A percentile compares a stretch with the other conserved stretches of the same genome.
phyloP scores from a whole-genome alignment of 2,888 invertebrate genomes.

The Pachliopta kotzebuea region DNA sequence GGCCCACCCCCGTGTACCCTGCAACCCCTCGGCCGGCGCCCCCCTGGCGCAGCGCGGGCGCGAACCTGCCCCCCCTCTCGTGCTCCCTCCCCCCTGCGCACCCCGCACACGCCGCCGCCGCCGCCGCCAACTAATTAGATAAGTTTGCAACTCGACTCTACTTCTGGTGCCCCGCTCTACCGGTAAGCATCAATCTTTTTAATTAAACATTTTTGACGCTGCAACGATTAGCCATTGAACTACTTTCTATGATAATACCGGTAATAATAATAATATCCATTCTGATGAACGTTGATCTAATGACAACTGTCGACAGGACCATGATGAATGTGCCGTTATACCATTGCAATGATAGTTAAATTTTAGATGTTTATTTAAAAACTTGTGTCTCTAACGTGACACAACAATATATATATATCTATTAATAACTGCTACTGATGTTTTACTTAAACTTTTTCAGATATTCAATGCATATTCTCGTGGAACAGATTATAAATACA shows the following conservation, averaged over 20 bases:
- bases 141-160: conserved; percentile 79
- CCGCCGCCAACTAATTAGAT: conserved; percentile 76
- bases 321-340: too few species aligned
- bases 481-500: conserved; percentile 31
- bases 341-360: too few species aligned
- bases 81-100: not conserved
- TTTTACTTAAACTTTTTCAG: too few species aligned
- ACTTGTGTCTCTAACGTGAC: too few species aligned
- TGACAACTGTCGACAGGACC: too few species aligned
- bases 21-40: conserved; percentile 35
- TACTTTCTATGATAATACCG: conserved; percentile 68
- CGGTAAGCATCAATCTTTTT: conserved; percentile 80
- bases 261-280: conserved; percentile 53
- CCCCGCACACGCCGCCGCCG: too few species aligned
- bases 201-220: conserved; percentile 80
- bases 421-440: too few species aligned
- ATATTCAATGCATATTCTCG: too few species aligned
- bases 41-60: conserved; percentile 38
- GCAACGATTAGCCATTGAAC: conserved; percentile 74
- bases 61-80: conserved; percentile 36
- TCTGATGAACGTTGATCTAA: not conserved
- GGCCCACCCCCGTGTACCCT: conserved; percentile 36
- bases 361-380: too few species aligned
- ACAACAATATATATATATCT: too few species aligned
- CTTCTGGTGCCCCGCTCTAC: conserved; percentile 72